phyloP scores from a whole-genome alignment of 2,888 invertebrate genomes.

The Flexamia atlantica region DNA sequence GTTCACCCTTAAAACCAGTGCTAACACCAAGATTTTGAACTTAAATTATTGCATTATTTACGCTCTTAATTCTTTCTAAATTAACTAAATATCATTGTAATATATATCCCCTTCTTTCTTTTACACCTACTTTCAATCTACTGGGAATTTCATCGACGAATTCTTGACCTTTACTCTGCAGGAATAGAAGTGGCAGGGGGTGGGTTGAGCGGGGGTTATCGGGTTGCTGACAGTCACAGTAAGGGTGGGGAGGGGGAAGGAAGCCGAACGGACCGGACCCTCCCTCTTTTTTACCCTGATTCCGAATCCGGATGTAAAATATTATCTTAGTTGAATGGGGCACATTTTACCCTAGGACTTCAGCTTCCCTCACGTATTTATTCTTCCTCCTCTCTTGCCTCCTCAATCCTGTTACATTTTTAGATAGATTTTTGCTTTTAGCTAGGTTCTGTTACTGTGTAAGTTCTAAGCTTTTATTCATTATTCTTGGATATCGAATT shows the following conservation, averaged over 20 bases:
- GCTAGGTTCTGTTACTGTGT: too few species aligned
- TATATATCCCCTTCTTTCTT: too few species aligned
- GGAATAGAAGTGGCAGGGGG: neutral
- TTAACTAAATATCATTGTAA: too few species aligned
- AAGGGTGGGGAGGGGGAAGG: neutral
- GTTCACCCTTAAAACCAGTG: too few species aligned
- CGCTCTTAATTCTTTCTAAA: too few species aligned
- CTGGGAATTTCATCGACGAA: neutral
- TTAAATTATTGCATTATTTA: too few species aligned
- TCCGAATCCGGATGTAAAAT: neutral
- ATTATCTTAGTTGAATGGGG: neutral
- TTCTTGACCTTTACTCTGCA: constrained; percentile 5
- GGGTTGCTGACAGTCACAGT: neutral
- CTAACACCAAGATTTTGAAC: too few species aligned
- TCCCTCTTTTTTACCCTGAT: neutral
- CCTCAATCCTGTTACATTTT: too few species aligned
- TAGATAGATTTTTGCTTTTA: too few species aligned
- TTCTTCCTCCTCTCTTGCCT: neutral
- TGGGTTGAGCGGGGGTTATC: neutral
- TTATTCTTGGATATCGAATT: too few species aligned
- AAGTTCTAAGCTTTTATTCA: too few species aligned
- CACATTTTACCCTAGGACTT: neutral
- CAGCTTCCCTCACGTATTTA: neutral
- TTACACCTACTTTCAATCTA: neutral
- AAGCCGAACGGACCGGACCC: constrained; percentile 5